A percentile compares a stretch with the other conserved stretches of the same genome.
phyloP scores from a whole-genome alignment of 2,797 vertebrate species.

The Triplophysa yarkandensis region DNA sequence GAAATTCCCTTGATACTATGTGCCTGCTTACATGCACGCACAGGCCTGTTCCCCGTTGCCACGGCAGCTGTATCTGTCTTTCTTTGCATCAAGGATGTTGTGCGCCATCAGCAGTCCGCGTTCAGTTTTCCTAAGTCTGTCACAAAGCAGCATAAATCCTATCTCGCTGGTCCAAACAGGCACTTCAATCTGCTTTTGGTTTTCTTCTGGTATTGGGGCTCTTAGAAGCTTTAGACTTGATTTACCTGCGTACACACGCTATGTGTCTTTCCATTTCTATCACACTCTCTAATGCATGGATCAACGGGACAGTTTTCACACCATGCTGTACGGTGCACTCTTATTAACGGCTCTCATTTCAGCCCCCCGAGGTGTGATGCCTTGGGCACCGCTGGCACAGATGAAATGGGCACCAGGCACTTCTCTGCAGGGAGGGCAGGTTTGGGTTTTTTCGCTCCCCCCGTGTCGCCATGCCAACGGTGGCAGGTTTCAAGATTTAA shows the following conservation, averaged over 20 bases:
- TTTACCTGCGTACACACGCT: slow-evolving; percentile 22
- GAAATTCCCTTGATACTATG: slow-evolving; percentile 40
- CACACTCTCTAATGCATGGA: slow-evolving; percentile 29
- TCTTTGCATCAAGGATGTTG: slow-evolving; percentile 23
- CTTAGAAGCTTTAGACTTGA: slow-evolving; percentile 27
- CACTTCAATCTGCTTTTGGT: slow-evolving; percentile 37
- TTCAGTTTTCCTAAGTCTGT: slow-evolving; percentile 38
- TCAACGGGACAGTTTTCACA: slow-evolving; percentile 14
- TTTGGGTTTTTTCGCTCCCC: slow-evolving; percentile 43
- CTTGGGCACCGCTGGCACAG: slow-evolving; percentile 38
- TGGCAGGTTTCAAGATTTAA: slow-evolving; percentile 74
- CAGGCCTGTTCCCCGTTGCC: slow-evolving; percentile 38
- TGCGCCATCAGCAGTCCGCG: slow-evolving; percentile 20
- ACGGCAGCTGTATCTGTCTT: slow-evolving; percentile 11
- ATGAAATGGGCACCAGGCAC: slow-evolving; percentile 50
- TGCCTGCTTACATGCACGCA: slow-evolving; percentile 30
- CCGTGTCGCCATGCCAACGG: slow-evolving; percentile 70
- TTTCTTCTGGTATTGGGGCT: slow-evolving; percentile 36
- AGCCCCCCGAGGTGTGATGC: slow-evolving; percentile 41
- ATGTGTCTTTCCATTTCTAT: slow-evolving; percentile 13
- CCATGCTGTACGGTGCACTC: slow-evolving; percentile 55
- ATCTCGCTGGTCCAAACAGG: slow-evolving; percentile 32
- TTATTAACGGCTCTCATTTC: slow-evolving; percentile 51
- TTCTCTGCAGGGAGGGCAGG: slow-evolving; percentile 39
- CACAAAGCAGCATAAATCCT: slow-evolving; percentile 44